These are phyloP conservation scores for Zaprionus bogoriensis DNA, from an alignment of 2,888 invertebrate genomes.

Conservation along the genomic window DNA sequence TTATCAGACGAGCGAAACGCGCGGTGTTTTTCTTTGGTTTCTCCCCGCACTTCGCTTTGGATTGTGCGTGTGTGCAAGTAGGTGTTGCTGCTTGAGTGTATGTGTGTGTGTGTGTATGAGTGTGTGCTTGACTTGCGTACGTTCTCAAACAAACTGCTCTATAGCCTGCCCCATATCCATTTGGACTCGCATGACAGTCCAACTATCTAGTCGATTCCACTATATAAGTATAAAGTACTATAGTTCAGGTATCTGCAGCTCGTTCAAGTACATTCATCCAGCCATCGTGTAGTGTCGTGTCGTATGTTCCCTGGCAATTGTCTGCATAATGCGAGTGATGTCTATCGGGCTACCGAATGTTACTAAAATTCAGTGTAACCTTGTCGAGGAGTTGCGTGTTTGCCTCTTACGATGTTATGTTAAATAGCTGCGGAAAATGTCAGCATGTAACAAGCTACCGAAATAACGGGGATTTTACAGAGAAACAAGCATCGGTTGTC, in stretches of 20 bases:
- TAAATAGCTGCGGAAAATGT: neutral
- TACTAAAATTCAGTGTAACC: constrained; percentile 11
- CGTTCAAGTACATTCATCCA: neutral
- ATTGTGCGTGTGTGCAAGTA: constrained; percentile 9
- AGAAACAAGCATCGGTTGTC: neutral
- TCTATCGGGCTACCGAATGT: constrained; percentile 38
- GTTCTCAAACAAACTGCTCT: constrained; percentile 17
- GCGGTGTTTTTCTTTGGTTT: constrained; percentile 53
- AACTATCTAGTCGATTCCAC: constrained; percentile 5
- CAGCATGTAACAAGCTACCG: constrained; percentile 12
- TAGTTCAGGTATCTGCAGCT: neutral
- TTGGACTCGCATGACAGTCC: constrained; percentile 11
- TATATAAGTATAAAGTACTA: constrained; percentile 12
- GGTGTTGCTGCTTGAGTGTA: constrained; percentile 2
- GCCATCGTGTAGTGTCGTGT: neutral
- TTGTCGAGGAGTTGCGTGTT: constrained; percentile 5
- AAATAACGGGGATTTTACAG: neutral
- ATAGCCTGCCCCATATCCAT: constrained; percentile 27
- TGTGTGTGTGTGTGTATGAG: constrained; percentile 3
- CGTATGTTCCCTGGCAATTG: constrained; percentile 8
- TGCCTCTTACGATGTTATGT: constrained; percentile 3
- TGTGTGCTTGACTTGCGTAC: constrained; percentile 7
- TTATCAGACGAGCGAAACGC: constrained; percentile 50
- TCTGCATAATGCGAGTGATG: constrained; percentile 7
- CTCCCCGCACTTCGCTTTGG: constrained; percentile 16